phyloP scores from a whole-genome alignment of 2,888 invertebrate genomes.

The Diadegma fenestrale region DNA sequence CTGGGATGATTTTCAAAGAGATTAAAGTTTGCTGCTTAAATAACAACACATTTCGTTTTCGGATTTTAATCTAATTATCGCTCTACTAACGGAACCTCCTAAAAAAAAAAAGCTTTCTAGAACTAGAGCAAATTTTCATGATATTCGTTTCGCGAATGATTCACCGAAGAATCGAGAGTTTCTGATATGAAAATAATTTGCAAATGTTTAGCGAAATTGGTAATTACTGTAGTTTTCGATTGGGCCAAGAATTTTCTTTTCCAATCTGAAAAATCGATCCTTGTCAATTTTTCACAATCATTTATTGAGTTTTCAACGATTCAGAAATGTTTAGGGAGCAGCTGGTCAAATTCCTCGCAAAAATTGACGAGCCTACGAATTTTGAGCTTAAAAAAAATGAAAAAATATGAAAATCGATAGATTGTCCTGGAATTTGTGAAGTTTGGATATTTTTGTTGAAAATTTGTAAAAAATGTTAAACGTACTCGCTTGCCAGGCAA shows the following conservation, averaged over 20 bases:
- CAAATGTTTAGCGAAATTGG: neutral
- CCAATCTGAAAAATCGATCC: neutral
- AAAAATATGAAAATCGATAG: neutral
- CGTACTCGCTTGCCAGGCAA: constrained; percentile 84
- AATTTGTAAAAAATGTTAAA: constrained; percentile 32
- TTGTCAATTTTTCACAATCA: no score
- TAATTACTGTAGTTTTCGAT: neutral
- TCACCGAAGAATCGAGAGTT: neutral
- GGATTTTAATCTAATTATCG: no score
- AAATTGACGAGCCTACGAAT: no score
- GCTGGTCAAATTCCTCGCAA: no score
- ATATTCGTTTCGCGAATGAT: neutral
- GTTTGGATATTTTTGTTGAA: neutral
- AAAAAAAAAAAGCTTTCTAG: no score
- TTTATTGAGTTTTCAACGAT: neutral
- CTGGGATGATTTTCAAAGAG: no score
- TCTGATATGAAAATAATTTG: neutral
- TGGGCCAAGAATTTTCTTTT: neutral
- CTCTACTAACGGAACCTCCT: no score
- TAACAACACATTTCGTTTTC: no score
- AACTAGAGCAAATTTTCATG: constrained; percentile 17
- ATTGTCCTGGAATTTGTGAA: neutral
- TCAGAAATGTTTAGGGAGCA: neutral
- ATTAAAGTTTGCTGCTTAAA: no score
- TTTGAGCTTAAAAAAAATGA: no score